Conservation (phyloP, 2,113 vertebrate genomes). For the Hemichromis elongatus region DNA sequence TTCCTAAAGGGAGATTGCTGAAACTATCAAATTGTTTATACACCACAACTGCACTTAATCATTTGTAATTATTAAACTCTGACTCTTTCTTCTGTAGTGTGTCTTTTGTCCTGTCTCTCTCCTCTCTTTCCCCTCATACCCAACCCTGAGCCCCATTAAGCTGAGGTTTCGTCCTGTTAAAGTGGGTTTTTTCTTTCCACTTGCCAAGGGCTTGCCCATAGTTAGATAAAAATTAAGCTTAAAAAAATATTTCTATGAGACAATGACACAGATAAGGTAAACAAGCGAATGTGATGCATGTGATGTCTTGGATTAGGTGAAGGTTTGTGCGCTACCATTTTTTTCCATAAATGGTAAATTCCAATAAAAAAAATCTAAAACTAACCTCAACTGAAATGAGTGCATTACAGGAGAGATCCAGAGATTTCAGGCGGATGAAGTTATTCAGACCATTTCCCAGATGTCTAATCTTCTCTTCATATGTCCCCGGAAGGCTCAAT, state of each 20-base stretch:
- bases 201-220: too few relatives aligned
- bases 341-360: neutral
- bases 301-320: too few relatives aligned
- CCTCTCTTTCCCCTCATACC: too few relatives aligned
- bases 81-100: neutral
- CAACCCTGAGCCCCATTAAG: too few relatives aligned
- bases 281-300: too few relatives aligned
- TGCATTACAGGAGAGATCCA: constrained; percentile 78
- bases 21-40: neutral
- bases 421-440: constrained; percentile 72
- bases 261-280: too few relatives aligned
- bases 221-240: too few relatives aligned
- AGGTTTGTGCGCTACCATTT: too few relatives aligned
- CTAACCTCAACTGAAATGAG: constrained; percentile 74
- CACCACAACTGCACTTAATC: neutral
- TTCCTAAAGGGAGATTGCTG: neutral
- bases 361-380: neutral
- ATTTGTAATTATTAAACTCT: neutral
- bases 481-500: constrained; percentile 76
- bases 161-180: too few relatives aligned
- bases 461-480: constrained; percentile 76
- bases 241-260: too few relatives aligned
- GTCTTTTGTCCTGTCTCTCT: too few relatives aligned
- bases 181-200: too few relatives aligned
- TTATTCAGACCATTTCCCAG: constrained; percentile 73